Evolutionary conservation across 2,888 invertebrate species (phyloP).

Genomic region (Microdon myrmicae): DNA sequence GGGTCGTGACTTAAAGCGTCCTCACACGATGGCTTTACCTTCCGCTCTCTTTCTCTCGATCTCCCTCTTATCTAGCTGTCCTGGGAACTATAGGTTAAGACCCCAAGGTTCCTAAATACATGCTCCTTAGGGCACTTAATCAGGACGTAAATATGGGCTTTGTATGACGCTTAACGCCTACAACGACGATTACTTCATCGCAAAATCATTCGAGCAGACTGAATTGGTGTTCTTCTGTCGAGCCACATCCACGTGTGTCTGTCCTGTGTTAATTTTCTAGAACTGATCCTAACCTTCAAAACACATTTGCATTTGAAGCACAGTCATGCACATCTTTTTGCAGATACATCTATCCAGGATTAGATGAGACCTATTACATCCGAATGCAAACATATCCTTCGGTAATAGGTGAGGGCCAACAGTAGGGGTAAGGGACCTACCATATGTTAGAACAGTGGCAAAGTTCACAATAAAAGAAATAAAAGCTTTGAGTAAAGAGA

Average conservation of each 20-base stretch:
- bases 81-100: constrained; percentile 1
- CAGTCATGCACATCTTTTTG: constrained; percentile 12
- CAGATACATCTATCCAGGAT: constrained; percentile 40
- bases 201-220: constrained; percentile 18
- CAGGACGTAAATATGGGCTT: constrained; percentile 55
- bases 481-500: background rate
- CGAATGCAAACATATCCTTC: constrained; percentile 46
- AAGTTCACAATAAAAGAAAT: constrained; percentile 4
- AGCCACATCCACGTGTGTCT: constrained; percentile 12
- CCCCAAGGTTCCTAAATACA: constrained; percentile 32
- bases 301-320: constrained; percentile 45
- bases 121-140: constrained; percentile 46
- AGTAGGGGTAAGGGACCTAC: too few species aligned
- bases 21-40: too few species aligned
- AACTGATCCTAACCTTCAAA: constrained; percentile 49
- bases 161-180: constrained; percentile 65
- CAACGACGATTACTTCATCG: constrained; percentile 53
- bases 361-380: constrained; percentile 46
- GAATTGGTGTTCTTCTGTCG: too few species aligned
- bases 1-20: constrained; percentile 45
- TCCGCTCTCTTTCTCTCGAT: too few species aligned
- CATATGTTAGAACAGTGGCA: too few species aligned
- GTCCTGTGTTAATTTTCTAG: constrained; percentile 48
- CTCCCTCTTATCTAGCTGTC: constrained; percentile 1
- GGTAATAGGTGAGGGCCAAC: too few species aligned